Conservation (phyloP, 2,888 invertebrate genomes). For the Lycophotia porphyrea region DNA sequence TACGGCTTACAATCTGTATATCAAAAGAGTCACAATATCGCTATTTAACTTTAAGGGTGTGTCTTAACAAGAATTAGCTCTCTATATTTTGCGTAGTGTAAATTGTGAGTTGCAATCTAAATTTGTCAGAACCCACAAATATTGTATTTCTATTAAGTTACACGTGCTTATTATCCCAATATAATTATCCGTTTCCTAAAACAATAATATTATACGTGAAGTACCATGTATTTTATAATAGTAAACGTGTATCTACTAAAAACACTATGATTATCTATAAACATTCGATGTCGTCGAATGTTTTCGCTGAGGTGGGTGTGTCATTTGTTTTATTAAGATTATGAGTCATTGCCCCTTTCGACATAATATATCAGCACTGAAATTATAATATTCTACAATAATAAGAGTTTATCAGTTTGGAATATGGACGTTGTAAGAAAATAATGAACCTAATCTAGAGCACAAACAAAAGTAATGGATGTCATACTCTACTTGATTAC, state of each 20-base stretch:
- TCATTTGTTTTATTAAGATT: constrained; percentile 48
- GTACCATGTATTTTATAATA: constrained; percentile 13
- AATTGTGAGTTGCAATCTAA: not conserved
- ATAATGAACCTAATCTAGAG: constrained; percentile 42
- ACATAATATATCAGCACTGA: constrained; percentile 13
- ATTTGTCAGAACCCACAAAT: not conserved
- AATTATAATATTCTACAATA: constrained; percentile 33
- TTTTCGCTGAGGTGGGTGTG: constrained; percentile 52
- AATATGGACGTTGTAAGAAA: constrained; percentile 48
- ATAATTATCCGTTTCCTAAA: not conserved
- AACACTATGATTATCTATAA: constrained; percentile 18
- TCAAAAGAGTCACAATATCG: constrained; percentile 5
- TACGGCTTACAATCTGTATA: constrained; percentile 1
- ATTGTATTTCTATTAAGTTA: not conserved
- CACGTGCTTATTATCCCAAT: not conserved
- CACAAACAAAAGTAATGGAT: constrained; percentile 32
- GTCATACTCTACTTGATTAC: constrained; percentile 43
- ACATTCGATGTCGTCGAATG: too few species aligned
- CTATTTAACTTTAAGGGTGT: constrained; percentile 11
- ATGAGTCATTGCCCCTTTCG: constrained; percentile 34
- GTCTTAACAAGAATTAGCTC: constrained; percentile 11
- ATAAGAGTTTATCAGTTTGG: constrained; percentile 48
- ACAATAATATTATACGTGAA: not conserved
- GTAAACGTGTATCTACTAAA: constrained; percentile 7
- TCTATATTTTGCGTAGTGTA: not conserved